Base-by-base conservation (phyloP, 2,888 invertebrate genomes). In the Zygaena filipendulae region DNA sequence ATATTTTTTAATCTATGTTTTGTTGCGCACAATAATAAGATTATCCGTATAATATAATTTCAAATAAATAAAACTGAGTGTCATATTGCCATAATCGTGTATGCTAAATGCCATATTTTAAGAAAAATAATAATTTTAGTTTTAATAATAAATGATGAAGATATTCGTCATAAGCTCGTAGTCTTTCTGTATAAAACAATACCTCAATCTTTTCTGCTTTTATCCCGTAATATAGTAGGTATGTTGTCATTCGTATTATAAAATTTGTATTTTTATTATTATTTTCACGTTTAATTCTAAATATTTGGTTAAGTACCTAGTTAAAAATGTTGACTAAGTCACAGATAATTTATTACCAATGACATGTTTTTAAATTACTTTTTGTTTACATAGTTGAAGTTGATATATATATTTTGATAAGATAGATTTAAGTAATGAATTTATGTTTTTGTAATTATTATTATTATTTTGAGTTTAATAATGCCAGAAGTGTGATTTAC, bases 311-410 rank as follows among this genome's bases (percentile, higher is more conserved):
- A 59, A 52, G 49, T 49, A 44, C 39, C 44, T 66, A 61, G 49
- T 50, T 68, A 56, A 62, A 59, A 56, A 63, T 56, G 68, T 70
- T 71, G 72, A 77, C 77, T 77, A 77, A 77, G 77, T 77, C 77
- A 77, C 72, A 55, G 59, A 71, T 77, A 77, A 77, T 74, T 77
- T 75, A 77, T 77, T 77, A 75, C 77, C 77, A 77, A 77, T 77
- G 77, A 77, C 62, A 63, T 66, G 69, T 74, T 77, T 74, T 74
- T 70, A 60, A 72, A 67, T 61, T 67, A 56, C 60, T 67, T 68
- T 61, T 56, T 59, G 55, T 57, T 51, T 54, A 50, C 50, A 45
- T 59, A 51, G 18, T 20, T 67, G 59, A 62, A 62, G 58, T 59
- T 59, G 59, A 63, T 45, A 62, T 61, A 64, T 49, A 57, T 66